Conservation (phyloP, 2,113 vertebrate genomes). For the Chaetodon trifascialis region DNA sequence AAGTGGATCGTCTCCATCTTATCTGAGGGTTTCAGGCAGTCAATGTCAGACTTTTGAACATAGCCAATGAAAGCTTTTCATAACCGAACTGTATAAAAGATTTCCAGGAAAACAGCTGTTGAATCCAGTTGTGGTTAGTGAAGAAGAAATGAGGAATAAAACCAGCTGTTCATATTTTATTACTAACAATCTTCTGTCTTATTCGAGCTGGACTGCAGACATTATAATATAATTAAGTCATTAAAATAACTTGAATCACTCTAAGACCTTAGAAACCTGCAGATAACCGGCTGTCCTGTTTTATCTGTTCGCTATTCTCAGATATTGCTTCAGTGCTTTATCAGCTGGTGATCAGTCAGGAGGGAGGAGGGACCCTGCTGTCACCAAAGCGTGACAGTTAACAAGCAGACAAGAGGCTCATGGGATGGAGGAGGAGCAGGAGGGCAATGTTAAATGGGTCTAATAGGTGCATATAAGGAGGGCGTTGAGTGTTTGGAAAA, state of each 20-base stretch:
- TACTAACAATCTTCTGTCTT: neutral
- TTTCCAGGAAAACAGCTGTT: neutral
- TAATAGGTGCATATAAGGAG: slow-evolving; percentile 46
- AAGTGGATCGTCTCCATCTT: neutral
- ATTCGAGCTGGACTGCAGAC: neutral
- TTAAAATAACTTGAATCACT: neutral
- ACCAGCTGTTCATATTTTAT: neutral
- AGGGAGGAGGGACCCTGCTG: slow-evolving; percentile 44
- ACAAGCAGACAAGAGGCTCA: slow-evolving; percentile 53
- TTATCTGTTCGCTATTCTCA: slow-evolving; percentile 29
- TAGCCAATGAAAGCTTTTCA: neutral
- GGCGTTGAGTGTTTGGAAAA: slow-evolving; percentile 48
- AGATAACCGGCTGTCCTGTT: neutral
- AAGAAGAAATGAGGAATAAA: neutral
- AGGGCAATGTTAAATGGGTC: slow-evolving; percentile 34
- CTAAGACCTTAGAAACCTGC: neutral
- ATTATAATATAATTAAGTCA: neutral
- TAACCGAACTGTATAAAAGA: neutral
- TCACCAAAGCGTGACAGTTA: slow-evolving; percentile 50
- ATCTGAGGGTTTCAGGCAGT: slow-evolving; percentile 6
- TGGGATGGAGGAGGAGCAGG: slow-evolving; percentile 25
- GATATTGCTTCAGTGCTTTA: slow-evolving; percentile 27
- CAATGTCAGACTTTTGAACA: neutral
- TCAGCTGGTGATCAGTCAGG: slow-evolving; percentile 38
- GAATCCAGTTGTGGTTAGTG: neutral